Conservation (phyloP, 1,140 invertebrate species). For the Semibalanus balanoides region DNA sequence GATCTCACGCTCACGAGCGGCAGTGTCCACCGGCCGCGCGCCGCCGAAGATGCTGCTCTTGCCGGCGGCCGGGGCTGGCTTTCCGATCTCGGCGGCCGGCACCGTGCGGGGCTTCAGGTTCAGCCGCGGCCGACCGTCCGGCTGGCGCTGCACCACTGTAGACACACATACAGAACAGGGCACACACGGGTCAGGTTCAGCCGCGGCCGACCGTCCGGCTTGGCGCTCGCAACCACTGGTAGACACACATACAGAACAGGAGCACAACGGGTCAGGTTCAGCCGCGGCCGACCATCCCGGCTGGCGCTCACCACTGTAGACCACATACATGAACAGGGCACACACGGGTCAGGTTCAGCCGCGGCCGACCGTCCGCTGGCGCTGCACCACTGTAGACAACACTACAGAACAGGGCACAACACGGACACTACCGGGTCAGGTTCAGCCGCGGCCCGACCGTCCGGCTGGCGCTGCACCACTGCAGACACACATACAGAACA, state of each 20-base stretch:
- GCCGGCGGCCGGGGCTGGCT: conserved; percentile 20
- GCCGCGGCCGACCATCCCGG: neutral
- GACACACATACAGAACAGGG: neutral
- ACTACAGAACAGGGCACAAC: too few species aligned
- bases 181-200: neutral
- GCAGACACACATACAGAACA: too few species aligned
- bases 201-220: too few species aligned
- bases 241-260: too few species aligned
- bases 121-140: neutral
- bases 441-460: conserved; percentile 2
- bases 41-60: conserved; percentile 69
- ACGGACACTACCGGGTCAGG: too few species aligned
- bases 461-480: too few species aligned
- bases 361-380: neutral
- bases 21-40: conserved; percentile 86
- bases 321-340: too few species aligned
- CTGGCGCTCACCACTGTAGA: neutral
- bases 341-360: neutral
- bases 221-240: too few species aligned
- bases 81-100: neutral
- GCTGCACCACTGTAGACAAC: too few species aligned
- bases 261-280: neutral
- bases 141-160: neutral
- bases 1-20: conserved; percentile 49
- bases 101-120: conserved; percentile 13